These are phyloP conservation scores for Cephus pulcher DNA, from an alignment of 2,888 invertebrate genomes.

Conservation along the genomic window DNA sequence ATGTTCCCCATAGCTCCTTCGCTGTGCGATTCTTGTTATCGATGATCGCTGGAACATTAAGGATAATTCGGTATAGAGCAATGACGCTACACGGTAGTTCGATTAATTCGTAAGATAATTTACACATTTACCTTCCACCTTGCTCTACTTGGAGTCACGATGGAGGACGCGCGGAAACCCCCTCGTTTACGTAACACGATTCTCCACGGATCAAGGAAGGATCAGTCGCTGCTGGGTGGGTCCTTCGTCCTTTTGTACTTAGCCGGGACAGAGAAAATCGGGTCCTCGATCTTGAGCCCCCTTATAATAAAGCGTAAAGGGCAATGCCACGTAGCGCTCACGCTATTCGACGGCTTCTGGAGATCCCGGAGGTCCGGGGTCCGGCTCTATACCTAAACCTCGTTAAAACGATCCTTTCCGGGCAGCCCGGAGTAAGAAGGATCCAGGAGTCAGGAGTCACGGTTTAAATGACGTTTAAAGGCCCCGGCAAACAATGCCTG, in stretches of 20 bases:
- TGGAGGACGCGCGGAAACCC: neutral
- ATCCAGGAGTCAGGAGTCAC: conserved; percentile 39
- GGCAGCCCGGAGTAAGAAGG: conserved; percentile 3
- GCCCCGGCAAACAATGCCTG: conserved; percentile 26
- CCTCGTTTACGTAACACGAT: conserved; percentile 35
- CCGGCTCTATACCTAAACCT: conserved; percentile 37
- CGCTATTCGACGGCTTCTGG: conserved; percentile 23
- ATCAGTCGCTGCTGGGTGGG: conserved; percentile 30
- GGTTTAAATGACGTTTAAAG: conserved; percentile 51
- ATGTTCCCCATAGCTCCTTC: neutral
- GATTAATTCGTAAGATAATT: neutral
- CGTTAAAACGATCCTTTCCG: conserved; percentile 50
- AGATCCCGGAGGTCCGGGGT: conserved; percentile 20
- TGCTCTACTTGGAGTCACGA: neutral
- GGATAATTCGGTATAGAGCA: neutral
- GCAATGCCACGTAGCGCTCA: conserved; percentile 36
- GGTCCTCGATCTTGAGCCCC: neutral
- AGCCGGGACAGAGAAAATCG: neutral
- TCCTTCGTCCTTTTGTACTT: conserved; percentile 30
- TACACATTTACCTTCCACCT: neutral
- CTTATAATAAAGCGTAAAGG: conserved; percentile 31
- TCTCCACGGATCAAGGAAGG: conserved; percentile 34
- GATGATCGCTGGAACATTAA: neutral
- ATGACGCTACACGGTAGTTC: neutral
- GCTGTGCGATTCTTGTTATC: neutral